phyloP scores from a whole-genome alignment of 2,797 vertebrate species.

The Limnodromus scolopaceus region DNA sequence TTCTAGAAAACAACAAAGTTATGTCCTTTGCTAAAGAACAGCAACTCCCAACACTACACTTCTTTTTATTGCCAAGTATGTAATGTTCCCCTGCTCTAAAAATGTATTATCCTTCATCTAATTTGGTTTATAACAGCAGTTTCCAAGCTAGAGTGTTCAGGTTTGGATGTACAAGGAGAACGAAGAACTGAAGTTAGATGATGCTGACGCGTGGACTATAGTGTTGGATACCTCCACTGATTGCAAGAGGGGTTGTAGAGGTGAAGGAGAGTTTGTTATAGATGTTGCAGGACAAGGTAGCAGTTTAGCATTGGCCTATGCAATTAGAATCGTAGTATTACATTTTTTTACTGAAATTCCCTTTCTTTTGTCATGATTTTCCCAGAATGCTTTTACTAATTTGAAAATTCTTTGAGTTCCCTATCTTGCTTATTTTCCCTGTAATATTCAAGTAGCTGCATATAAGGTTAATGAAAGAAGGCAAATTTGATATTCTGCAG shows the following conservation, averaged over 20 bases:
- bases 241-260: background rate
- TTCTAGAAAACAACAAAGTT: background rate
- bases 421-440: background rate
- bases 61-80: background rate
- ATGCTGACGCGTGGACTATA: background rate
- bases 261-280: background rate
- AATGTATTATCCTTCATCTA: background rate
- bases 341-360: background rate
- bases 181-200: background rate
- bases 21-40: background rate
- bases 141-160: background rate
- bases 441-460: background rate
- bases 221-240: background rate
- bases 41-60: background rate
- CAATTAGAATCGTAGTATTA: background rate
- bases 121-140: background rate
- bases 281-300: background rate
- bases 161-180: background rate
- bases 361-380: background rate
- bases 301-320: background rate
- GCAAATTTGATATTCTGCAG: background rate
- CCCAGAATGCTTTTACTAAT: background rate
- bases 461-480: background rate
- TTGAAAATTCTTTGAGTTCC: background rate
- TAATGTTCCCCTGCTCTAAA: background rate